Base-by-base conservation (phyloP, 2,888 invertebrate genomes). In the Oligia strigilis region DNA sequence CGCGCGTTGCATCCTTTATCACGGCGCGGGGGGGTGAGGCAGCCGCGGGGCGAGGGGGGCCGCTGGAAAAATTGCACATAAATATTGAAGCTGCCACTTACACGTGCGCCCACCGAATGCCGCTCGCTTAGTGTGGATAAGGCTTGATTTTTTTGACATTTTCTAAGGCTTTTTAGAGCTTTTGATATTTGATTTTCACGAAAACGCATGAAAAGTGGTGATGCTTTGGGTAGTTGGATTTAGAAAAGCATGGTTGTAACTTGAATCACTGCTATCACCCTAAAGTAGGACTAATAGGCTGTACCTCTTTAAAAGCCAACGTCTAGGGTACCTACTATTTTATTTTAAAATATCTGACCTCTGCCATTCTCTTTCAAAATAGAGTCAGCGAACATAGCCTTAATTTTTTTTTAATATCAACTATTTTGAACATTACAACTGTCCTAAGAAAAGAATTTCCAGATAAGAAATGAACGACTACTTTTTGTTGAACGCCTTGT, bases 11-110 rank as follows among this genome's bases (percentile, higher is more conserved):
- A 97, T 96, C 96, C 96, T 97, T 96, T 96, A 95, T 95, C 94
- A 93, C 90, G 92, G 90, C 81, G 86, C 81, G 86, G 87, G 88
- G 87, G 82, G 90, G 87, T 83, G 84, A 77, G 86, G 78, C 72
- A 55, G 87, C 80, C 75, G 85, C 83, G 88, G 87, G 92, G 89
- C 90, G 87, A 83, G 88, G 89, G 92, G 93, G 90, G 92, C 92
- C 91, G 94, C 93, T 94, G 96, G 96, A 97, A 97, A 97, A 97
- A 97, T 97, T 97, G 96, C 96, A 96, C 97, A 97, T 97, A 97
- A 97, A 97, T 97, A 97, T 97, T 97, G 97, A 96, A 97, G 97
- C 97, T 96, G 97, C 97, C 97, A 97, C 96, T 96, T 97, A 97
- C 97, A 97, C 97, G 97, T 97, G 97, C 96, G 96, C 95, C 95